phyloP scores from a whole-genome alignment of 2,888 invertebrate genomes.

The Dugesia japonica region DNA sequence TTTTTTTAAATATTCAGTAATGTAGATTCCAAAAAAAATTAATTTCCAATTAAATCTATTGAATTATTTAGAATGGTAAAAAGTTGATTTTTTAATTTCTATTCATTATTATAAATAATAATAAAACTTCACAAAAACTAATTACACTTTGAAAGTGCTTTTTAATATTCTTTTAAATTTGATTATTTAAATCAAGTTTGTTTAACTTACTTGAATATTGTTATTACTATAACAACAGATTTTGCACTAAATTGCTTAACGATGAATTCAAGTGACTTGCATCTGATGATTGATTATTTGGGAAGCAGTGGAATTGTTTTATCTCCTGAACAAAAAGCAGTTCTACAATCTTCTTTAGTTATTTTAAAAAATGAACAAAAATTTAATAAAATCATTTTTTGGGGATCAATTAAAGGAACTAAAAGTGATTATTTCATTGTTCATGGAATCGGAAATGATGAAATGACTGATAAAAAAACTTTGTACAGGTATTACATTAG shows the following conservation, averaged over 20 bases:
- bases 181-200: too few species aligned
- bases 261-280: constrained; percentile 32
- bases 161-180: too few species aligned
- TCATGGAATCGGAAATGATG: constrained; percentile 62
- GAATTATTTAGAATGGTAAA: too few species aligned
- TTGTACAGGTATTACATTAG: constrained; percentile 59
- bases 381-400: constrained; percentile 64
- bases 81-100: too few species aligned
- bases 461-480: constrained; percentile 58
- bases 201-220: too few species aligned
- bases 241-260: not conserved
- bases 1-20: too few species aligned
- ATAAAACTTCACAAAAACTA: too few species aligned
- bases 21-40: too few species aligned
- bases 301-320: constrained; percentile 58
- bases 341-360: constrained; percentile 61
- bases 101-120: too few species aligned
- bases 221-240: too few species aligned
- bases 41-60: too few species aligned
- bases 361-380: constrained; percentile 69
- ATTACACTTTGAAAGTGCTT: too few species aligned
- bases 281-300: constrained; percentile 49
- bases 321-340: constrained; percentile 57
- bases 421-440: constrained; percentile 67
- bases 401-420: constrained; percentile 66